Evolutionary conservation across 2,797 vertebrate genomes (phyloP), one percentile per base, ranked within the genome.

Genomic region (Sphaeramia orbicularis): DNA sequence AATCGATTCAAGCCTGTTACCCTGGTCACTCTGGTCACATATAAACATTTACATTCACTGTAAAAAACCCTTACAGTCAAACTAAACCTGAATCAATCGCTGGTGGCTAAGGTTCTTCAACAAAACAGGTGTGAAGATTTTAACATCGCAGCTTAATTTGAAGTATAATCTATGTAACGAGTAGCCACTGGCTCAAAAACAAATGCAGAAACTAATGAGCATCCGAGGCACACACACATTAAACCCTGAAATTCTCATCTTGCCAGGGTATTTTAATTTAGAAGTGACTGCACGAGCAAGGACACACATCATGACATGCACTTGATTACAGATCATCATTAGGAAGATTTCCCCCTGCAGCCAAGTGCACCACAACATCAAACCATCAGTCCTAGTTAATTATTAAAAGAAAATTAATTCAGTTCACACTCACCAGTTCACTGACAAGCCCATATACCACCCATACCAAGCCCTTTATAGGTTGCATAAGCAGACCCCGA

Each of bases 331-430:
- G 37, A 61, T 52, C 71, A 80, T 74, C 65, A 72, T 79, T 84
- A 69, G 48, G 36, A 37, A 52, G 50, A 45, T 16, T 38, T 52
- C 16, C 16, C 57, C 59, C 62, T 53, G 51, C 43, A 80, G 74
- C 55, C 53, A 49, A 71, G 49, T 49, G 37, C 70, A 61, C 15
- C 51, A 53, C 74, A 79, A 74, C 67, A 81, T 73, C 63, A 86
- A 82, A 82, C 66, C 70, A 75, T 78, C 73, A 68, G 67, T 71
- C 61, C 66, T 77, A 54, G 57, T 89, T 89, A 89, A 91, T 91
- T 87, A 87, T 86, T 86, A 54, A 87, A 57, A 78, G 48, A 48
- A 83, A 83, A n/a, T n/a, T n/a, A 57, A 88, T 81, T 81, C 68
- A 86, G 86, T 89, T 83, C 74, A 67, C 50, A 44, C 77, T 63